These are phyloP conservation scores for Itoplectis maculator DNA, from an alignment of 2,888 invertebrate genomes.

Conservation along the genomic window DNA sequence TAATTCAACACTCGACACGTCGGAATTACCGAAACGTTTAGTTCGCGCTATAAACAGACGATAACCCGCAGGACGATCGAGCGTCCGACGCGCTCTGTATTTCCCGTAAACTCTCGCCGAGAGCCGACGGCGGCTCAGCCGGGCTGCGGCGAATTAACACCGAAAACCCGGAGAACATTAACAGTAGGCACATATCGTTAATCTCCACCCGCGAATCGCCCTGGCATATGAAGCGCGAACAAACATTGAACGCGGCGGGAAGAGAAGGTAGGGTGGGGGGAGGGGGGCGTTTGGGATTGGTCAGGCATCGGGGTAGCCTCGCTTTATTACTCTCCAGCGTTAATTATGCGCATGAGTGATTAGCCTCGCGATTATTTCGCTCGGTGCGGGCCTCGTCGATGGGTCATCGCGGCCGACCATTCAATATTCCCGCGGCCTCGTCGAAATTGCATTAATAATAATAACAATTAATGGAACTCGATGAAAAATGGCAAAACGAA, in stretches of 20 bases:
- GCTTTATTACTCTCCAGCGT: slow-evolving; percentile 77
- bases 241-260: slow-evolving; percentile 48
- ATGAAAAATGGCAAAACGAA: neutral
- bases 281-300: slow-evolving; percentile 17
- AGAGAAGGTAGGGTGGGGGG: too few species aligned
- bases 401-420: slow-evolving; percentile 30
- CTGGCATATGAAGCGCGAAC: slow-evolving; percentile 33
- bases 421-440: slow-evolving; percentile 10
- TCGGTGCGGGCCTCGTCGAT: slow-evolving; percentile 48
- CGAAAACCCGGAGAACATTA: slow-evolving; percentile 71
- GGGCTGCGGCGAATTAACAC: slow-evolving; percentile 41
- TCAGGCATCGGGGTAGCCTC: slow-evolving; percentile 52
- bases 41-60: slow-evolving; percentile 33
- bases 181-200: slow-evolving; percentile 74
- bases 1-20: neutral
- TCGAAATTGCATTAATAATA: slow-evolving; percentile 30
- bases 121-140: neutral
- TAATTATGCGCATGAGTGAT: slow-evolving; percentile 83
- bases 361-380: slow-evolving; percentile 82
- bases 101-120: slow-evolving; percentile 24
- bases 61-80: slow-evolving; percentile 36
- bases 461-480: neutral
- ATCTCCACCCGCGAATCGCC: slow-evolving; percentile 70
- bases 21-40: slow-evolving; percentile 42
- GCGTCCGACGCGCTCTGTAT: slow-evolving; percentile 13